Conservation (phyloP, 2,888 invertebrate species). For the Copidosoma aretas region DNA sequence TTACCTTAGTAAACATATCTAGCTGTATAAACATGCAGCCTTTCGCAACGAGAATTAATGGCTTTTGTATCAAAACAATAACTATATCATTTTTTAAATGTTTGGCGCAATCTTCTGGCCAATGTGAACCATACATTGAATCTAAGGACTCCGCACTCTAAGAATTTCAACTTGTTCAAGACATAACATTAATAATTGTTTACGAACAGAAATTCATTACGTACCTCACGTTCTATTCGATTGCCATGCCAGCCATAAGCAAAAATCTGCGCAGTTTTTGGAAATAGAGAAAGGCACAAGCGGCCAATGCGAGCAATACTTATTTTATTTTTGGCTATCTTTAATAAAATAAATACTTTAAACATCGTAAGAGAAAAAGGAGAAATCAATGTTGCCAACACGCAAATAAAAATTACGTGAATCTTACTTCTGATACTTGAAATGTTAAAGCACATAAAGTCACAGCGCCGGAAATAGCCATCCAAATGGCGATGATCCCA, state of each 20-base stretch:
- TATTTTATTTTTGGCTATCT: not conserved
- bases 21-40: slow-evolving; percentile 14
- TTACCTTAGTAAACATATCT: slow-evolving; percentile 35
- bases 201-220: not conserved
- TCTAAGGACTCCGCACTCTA: slow-evolving; percentile 45
- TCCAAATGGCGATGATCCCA: slow-evolving; percentile 47
- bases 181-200: too few relatives aligned
- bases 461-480: slow-evolving; percentile 45
- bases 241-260: slow-evolving; percentile 45
- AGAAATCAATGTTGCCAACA: not conserved
- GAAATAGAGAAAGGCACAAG: not conserved
- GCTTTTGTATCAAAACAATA: slow-evolving; percentile 44
- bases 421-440: not conserved
- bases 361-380: not conserved
- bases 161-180: too few relatives aligned
- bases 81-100: slow-evolving; percentile 38
- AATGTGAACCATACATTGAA: slow-evolving; percentile 44
- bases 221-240: slow-evolving; percentile 40
- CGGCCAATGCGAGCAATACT: not conserved
- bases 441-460: slow-evolving; percentile 32
- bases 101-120: slow-evolving; percentile 41
- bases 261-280: slow-evolving; percentile 44
- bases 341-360: not conserved
- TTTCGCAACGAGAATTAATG: slow-evolving; percentile 44
- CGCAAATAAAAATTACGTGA: too few relatives aligned